Conservation (phyloP, 2,113 vertebrate genomes). For the Dicerorhinus sumatrensis region DNA sequence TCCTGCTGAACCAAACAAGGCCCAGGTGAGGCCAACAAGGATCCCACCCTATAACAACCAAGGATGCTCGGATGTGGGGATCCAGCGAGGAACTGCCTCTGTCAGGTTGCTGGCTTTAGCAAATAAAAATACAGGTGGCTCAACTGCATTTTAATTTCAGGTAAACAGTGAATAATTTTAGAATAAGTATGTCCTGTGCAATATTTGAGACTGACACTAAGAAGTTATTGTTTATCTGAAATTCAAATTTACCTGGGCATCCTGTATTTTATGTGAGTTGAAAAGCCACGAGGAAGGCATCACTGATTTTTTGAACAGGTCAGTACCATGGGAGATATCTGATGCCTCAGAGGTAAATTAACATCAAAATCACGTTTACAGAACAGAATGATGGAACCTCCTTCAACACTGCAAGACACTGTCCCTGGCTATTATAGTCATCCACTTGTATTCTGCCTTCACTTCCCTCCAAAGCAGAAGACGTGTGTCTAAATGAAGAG, state of each 20-base stretch:
- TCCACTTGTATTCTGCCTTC: neutral
- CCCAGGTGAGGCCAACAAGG: neutral
- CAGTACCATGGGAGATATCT: rapidly evolving
- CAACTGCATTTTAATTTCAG: neutral
- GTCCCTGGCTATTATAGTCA: neutral
- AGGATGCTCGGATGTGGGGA: neutral
- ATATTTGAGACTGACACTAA: rapidly evolving
- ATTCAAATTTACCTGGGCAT: neutral
- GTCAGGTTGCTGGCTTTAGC: rapidly evolving
- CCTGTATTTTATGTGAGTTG: neutral
- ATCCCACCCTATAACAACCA: neutral
- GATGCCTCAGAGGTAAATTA: neutral
- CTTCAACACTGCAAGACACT: rapidly evolving
- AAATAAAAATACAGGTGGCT: neutral
- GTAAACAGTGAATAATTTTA: neutral
- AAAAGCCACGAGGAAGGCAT: neutral
- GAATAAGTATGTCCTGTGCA: rapidly evolving
- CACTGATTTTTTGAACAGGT: too few species aligned
- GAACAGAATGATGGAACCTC: neutral
- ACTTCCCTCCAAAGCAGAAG: neutral
- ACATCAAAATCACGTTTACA: neutral
- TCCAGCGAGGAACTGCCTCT: rapidly evolving
- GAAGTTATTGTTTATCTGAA: neutral
- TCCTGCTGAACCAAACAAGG: slow-evolving; percentile 65
- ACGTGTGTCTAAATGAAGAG: rapidly evolving